Base-by-base conservation (phyloP, 2,797 vertebrate species). In the Hipposideros larvatus region DNA sequence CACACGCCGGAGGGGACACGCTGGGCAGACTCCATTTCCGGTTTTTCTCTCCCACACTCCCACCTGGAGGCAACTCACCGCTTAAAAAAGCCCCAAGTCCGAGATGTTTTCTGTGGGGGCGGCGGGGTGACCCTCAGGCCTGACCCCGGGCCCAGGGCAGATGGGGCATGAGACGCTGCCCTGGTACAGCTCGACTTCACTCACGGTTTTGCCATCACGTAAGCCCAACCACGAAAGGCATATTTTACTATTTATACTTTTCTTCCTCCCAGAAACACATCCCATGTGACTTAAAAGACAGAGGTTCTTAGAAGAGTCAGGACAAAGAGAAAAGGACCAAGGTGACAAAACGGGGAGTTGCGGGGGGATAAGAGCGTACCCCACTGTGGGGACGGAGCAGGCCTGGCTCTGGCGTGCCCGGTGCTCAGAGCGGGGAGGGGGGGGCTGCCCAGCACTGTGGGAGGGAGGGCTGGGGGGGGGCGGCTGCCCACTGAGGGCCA, bases 131-230 rank as follows among this genome's bases (percentile, higher is more conserved):
- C 18, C 3, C 16, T 31, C 5, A 7, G 2, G 65, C 66, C 71
- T 73, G 43, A 10, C 43, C 41, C 70, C 8, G 70, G 24, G 41
- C 2, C 48, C 48, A 48, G 48, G 48, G 3, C 41, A 3, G 24
- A 41, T 3, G 11, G 5, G 1, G 70, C 41, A 7, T 22, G 13
- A 4, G 70, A 73, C 3, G 22, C 70, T 8, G 41, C 4, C 1
- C 63, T 1, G n/a, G 16, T 0, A 34, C n/a, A 19, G 34, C 34
- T 37, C 19, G 11, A 37, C 16, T 19, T 22, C 66, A 68, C n/a
- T 41, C 41, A 9, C 34, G 22, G 0, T 5, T 16, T 3, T 10
- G 24, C 37, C 26, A 15, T 3, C 37, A 1, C 0, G 1, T 11
- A 66, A 11, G 14, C 61, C 46, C 46, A 26, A 24, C 15, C 61